A percentile compares a stretch with the other conserved stretches of the same genome.
Evolutionary conservation across 2,888 invertebrate species (phyloP).

Genomic region (Zonitis immaculata): DNA sequence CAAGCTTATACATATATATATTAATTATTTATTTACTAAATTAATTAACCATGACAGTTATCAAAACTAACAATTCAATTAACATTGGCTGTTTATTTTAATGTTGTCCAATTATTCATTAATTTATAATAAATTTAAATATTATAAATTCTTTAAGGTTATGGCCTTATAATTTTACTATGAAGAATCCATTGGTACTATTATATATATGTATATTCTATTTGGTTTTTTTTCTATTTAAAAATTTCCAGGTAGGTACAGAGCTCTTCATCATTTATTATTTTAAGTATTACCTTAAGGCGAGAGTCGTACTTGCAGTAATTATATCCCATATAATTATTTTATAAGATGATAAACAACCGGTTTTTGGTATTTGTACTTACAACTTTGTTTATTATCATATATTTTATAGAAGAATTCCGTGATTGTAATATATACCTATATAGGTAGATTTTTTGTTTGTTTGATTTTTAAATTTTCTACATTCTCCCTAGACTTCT

Average conservation of each 20-base stretch:
- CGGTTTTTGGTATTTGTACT: conserved; percentile 10
- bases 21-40: not conserved
- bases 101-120: not conserved
- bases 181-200: too few species aligned
- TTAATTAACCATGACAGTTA: not conserved
- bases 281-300: conserved; percentile 19
- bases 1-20: too few species aligned
- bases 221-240: not conserved
- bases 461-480: too few species aligned
- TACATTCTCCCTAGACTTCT: too few species aligned
- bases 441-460: too few species aligned
- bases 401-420: not conserved
- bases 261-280: conserved; percentile 14
- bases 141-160: not conserved
- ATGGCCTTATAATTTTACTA: not conserved
- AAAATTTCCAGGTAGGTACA: not conserved
- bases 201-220: not conserved
- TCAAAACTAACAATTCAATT: not conserved
- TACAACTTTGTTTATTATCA: not conserved
- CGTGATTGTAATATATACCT: not conserved
- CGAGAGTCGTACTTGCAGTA: conserved; percentile 19
- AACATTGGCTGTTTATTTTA: too few species aligned
- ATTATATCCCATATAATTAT: conserved; percentile 20
- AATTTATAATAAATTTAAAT: not conserved
- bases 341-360: conserved; percentile 20